Evolutionary conservation across 1,140 invertebrate species (phyloP).

Genomic region (Anoplophora glabripennis): DNA sequence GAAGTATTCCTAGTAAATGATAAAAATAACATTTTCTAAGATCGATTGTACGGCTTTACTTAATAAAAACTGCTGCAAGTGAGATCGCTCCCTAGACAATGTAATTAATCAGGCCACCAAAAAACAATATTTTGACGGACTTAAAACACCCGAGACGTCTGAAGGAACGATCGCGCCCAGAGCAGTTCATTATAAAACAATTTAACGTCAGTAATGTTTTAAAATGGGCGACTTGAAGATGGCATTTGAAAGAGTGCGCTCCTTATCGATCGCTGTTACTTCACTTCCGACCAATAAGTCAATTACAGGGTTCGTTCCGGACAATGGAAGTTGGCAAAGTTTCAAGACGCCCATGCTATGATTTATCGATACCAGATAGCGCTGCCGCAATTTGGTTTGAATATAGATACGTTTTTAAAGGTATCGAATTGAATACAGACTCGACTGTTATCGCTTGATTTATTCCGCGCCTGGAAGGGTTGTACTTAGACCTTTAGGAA

Average conservation of each 20-base stretch:
- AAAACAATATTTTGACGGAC: conserved; percentile 4
- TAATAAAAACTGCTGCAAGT: not conserved
- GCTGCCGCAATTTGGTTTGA: conserved; percentile 34
- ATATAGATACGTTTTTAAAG: conserved; percentile 39
- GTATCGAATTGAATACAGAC: conserved; percentile 33
- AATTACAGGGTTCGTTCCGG: conserved; percentile 38
- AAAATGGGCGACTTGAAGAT: not conserved
- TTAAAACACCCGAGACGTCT: not conserved
- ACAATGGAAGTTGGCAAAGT: conserved; percentile 45
- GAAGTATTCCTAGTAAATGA: no score
- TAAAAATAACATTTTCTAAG: no score
- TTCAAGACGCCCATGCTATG: conserved; percentile 43
- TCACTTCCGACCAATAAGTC: conserved; percentile 44
- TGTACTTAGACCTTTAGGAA: no score
- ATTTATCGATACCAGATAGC: conserved; percentile 39
- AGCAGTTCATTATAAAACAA: conserved; percentile 1
- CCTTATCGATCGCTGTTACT: conserved; percentile 40
- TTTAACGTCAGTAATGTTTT: not conserved
- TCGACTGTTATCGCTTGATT: conserved; percentile 28
- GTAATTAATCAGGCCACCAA: not conserved
- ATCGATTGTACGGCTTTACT: no score
- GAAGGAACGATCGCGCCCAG: not conserved
- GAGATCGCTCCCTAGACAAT: not conserved
- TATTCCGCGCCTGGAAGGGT: conserved; percentile 7
- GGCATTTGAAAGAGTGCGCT: conserved; percentile 19